Evolutionary conservation across 1,140 invertebrate species (phyloP).

Genomic region (Cephus cinctus): DNA sequence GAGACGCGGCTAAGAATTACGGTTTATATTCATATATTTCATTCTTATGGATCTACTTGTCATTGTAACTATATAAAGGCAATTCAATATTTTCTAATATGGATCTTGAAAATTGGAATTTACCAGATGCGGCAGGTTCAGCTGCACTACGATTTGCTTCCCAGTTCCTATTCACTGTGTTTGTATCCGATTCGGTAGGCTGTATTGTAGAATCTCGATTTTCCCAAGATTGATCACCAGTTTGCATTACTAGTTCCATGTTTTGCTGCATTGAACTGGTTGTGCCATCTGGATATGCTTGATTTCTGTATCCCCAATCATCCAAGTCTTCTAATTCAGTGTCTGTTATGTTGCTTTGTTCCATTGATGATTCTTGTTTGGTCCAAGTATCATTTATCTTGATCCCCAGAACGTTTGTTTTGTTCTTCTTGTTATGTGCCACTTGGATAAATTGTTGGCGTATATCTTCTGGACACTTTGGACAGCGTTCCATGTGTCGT

Average conservation of each 20-base stretch:
- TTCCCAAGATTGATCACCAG: slow-evolving; percentile 12
- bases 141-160: slow-evolving; percentile 10
- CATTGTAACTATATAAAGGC: neutral
- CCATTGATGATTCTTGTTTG: slow-evolving; percentile 26
- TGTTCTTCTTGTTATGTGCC: slow-evolving; percentile 33
- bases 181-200: slow-evolving; percentile 7
- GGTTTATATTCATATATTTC: too few relatives aligned
- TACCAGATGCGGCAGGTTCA: slow-evolving; percentile 16
- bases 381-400: slow-evolving; percentile 27
- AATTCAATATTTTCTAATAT: too few relatives aligned
- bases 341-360: slow-evolving; percentile 22
- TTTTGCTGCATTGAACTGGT: slow-evolving; percentile 14
- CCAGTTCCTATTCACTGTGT: slow-evolving; percentile 12
- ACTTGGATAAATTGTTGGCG: slow-evolving; percentile 38
- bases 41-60: neutral
- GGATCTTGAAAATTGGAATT: slow-evolving; percentile 9
- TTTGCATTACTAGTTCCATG: slow-evolving; percentile 16
- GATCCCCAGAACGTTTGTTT: slow-evolving; percentile 28
- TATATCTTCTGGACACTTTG: slow-evolving; percentile 38
- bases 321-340: slow-evolving; percentile 26
- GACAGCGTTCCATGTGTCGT: slow-evolving; percentile 39
- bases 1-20: slow-evolving; percentile 13
- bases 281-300: slow-evolving; percentile 8
- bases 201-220: slow-evolving; percentile 5
- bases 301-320: slow-evolving; percentile 31